Percentiles rank a stretch among this genome's conserved stretches.
phyloP scores from a whole-genome alignment of 1,140 invertebrate genomes.

The Portunus trituberculatus region DNA sequence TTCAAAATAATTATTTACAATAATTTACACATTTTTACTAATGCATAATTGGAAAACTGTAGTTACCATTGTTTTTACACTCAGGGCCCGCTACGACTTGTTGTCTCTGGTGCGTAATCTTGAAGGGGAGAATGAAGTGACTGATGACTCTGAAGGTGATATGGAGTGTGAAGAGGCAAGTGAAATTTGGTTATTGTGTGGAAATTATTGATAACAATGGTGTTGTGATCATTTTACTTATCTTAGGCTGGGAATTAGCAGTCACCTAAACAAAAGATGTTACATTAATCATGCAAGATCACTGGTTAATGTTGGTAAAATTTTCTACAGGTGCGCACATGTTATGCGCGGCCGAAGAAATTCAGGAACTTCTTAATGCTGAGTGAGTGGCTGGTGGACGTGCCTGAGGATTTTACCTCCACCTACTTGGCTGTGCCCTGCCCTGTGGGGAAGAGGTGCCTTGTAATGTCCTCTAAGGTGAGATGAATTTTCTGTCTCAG shows the following conservation, averaged over 20 bases:
- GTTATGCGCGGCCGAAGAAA: slow-evolving; percentile 69
- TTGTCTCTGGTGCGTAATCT: slow-evolving; percentile 32
- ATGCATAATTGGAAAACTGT: no score
- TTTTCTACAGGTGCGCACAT: slow-evolving; percentile 30
- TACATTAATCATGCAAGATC: background rate
- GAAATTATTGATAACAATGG: background rate
- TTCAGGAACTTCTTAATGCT: slow-evolving; percentile 85
- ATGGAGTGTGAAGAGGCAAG: slow-evolving; percentile 60
- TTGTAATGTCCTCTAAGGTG: slow-evolving; percentile 87
- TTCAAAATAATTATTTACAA: no score
- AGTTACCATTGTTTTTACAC: no score
- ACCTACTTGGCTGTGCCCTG: slow-evolving; percentile 92
- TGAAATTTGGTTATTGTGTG: background rate
- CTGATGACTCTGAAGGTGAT: background rate
- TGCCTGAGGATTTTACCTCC: slow-evolving; percentile 88
- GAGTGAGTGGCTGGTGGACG: slow-evolving; percentile 95
- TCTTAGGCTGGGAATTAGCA: background rate
- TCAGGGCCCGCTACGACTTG: slow-evolving; percentile 57
- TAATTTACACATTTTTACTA: no score
- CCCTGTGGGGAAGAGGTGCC: slow-evolving; percentile 88
- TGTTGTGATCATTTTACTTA: no score
- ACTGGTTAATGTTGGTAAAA: background rate
- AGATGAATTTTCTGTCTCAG: background rate
- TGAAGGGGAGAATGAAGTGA: background rate
- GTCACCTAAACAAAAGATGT: background rate